Percentiles rank a stretch among this genome's conserved stretches.
Conservation (phyloP, 2,888 invertebrate genomes). For the Synanthedon vespiformis region DNA sequence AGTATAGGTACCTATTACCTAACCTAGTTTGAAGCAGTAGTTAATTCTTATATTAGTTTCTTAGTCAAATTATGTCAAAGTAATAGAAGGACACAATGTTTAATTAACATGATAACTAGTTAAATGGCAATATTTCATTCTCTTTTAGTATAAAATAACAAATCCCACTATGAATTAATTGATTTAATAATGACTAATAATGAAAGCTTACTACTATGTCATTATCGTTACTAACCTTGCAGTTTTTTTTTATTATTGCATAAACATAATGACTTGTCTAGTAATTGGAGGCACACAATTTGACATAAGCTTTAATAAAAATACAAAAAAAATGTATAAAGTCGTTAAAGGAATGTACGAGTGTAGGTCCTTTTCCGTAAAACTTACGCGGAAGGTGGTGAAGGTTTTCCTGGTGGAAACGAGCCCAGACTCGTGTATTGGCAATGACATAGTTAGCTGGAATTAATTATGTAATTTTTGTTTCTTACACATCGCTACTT, state of each 20-base stretch:
- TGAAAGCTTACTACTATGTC: slow-evolving; percentile 4
- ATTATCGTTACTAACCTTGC: slow-evolving; percentile 17
- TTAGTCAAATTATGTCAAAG: too few species aligned
- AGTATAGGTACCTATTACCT: too few species aligned
- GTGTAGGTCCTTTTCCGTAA: slow-evolving; percentile 18
- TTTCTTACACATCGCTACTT: neutral
- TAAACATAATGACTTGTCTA: neutral
- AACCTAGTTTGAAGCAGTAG: too few species aligned
- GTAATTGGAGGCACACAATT: neutral
- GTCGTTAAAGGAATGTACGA: neutral
- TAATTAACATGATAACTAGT: neutral
- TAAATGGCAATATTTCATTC: neutral
- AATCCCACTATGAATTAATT: neutral
- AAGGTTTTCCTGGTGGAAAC: slow-evolving; percentile 43
- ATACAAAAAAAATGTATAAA: neutral
- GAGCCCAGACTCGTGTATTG: slow-evolving; percentile 4
- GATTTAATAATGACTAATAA: slow-evolving; percentile 8
- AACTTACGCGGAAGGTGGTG: slow-evolving; percentile 21
- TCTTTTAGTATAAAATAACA: neutral
- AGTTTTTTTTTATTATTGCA: slow-evolving; percentile 6
- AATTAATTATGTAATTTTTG: neutral
- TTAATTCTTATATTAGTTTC: too few species aligned
- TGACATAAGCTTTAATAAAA: neutral
- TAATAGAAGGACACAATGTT: neutral
- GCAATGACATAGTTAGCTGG: slow-evolving; percentile 11